These are phyloP conservation scores for Pollenia griseotomentosa DNA, from an alignment of 2,888 invertebrate genomes.

Conservation along the genomic window DNA sequence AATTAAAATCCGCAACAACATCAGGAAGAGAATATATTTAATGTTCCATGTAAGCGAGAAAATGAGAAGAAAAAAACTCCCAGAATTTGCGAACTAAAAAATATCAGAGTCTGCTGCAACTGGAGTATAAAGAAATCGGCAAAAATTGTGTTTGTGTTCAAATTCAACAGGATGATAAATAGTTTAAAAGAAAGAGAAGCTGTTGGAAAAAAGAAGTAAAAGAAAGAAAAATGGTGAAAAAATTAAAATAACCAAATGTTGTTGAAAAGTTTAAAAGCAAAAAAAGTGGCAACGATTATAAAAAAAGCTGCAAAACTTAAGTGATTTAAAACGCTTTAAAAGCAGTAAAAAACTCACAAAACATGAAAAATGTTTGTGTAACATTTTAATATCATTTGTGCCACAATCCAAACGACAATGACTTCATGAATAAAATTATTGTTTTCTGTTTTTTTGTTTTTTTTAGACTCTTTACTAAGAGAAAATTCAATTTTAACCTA, in stretches of 20 bases:
- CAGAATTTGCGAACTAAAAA: neutral
- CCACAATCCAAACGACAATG: conserved; percentile 4
- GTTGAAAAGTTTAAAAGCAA: conserved; percentile 21
- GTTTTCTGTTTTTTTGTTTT: neutral
- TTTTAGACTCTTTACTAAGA: neutral
- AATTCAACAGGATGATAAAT: conserved; percentile 46
- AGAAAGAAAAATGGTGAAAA: neutral
- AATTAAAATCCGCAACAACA: neutral
- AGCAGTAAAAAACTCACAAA: neutral
- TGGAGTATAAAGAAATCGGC: neutral
- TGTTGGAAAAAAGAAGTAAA: neutral
- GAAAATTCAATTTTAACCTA: conserved; percentile 16
- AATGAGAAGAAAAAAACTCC: conserved; percentile 6
- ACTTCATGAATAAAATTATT: conserved; percentile 37
- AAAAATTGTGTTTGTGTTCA: neutral
- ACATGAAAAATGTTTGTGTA: conserved; percentile 13
- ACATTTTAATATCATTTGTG: conserved; percentile 30
- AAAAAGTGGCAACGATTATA: neutral
- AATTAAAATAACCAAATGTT: conserved; percentile 34
- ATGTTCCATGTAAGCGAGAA: conserved; percentile 26
- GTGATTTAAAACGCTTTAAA: conserved; percentile 18
- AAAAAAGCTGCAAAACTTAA: neutral
- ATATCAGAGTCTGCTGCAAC: neutral
- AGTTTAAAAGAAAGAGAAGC: neutral
- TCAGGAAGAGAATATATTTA: conserved; percentile 31